Evolutionary conservation across 2,113 vertebrate genomes (phyloP).

Genomic region (Cinclus mexicanus): DNA sequence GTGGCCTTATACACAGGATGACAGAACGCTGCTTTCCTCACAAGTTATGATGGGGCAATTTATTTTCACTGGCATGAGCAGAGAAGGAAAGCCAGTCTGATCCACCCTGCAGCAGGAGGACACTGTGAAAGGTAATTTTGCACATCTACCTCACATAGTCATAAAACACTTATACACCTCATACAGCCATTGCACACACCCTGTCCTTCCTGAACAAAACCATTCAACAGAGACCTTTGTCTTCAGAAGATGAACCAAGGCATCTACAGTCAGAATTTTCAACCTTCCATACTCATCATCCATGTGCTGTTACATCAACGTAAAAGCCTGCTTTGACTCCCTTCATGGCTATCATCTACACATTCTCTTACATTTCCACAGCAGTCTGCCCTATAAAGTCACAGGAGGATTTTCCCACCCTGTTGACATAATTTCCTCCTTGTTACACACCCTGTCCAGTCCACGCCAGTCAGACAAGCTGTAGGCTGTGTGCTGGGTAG

Average conservation of each 20-base stretch:
- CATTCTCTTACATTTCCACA: not conserved
- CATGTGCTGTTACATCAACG: not conserved
- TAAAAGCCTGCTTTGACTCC: not conserved
- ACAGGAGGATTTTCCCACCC: not conserved
- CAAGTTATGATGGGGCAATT: not conserved
- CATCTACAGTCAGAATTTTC: not conserved
- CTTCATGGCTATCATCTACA: not conserved
- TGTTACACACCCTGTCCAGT: not conserved
- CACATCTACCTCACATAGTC: not conserved
- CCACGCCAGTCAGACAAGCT: not conserved
- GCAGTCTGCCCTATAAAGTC: not conserved
- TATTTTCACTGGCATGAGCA: constrained; percentile 19
- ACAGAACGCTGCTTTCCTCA: not conserved
- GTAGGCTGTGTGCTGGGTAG: not conserved
- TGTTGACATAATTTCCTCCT: not conserved
- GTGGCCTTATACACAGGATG: not conserved
- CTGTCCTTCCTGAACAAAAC: not conserved
- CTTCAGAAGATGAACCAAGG: not conserved
- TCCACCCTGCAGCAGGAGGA: not conserved
- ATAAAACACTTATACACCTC: not conserved
- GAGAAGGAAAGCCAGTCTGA: not conserved
- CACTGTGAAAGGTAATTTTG: not conserved
- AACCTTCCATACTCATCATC: not conserved
- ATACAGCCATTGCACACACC: not conserved
- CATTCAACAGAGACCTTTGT: not conserved